Percentiles rank a stretch among this genome's conserved stretches.
phyloP scores from a whole-genome alignment of 2,113 vertebrate species.

The Podilymbus podiceps region DNA sequence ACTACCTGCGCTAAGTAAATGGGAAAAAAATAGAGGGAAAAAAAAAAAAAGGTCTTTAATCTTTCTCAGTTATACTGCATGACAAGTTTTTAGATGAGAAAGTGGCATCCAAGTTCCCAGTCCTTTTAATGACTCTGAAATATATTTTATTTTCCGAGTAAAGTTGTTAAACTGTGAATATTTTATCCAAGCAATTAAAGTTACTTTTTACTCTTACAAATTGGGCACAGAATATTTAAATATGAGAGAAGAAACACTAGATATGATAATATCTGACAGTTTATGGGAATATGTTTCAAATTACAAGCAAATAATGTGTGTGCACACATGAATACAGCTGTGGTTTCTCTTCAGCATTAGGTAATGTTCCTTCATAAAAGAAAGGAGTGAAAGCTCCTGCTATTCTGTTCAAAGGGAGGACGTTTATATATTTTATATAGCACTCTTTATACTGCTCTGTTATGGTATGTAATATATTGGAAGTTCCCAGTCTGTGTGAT shows the following conservation, averaged over 20 bases:
- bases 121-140: background rate
- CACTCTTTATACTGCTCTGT: constrained; percentile 23
- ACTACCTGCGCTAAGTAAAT: background rate
- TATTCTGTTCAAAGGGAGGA: constrained; percentile 54
- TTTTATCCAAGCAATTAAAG: background rate
- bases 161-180: constrained; percentile 13
- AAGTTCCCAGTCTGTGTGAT: constrained; percentile 37
- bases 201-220: constrained; percentile 2
- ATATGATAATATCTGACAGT: constrained; percentile 16
- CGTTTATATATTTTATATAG: constrained; percentile 41
- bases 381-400: constrained; percentile 30
- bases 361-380: constrained; percentile 45
- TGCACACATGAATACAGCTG: constrained; percentile 38
- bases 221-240: constrained; percentile 1
- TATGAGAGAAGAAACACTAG: background rate
- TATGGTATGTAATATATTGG: constrained; percentile 59
- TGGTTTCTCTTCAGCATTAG: constrained; percentile 37
- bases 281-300: constrained; percentile 52
- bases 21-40: background rate
- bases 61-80: background rate
- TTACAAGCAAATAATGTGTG: constrained; percentile 29
- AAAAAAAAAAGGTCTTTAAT: background rate
- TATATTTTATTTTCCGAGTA: background rate
- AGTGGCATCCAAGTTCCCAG: background rate
- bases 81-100: background rate